Percentiles rank a stretch among this genome's conserved stretches.
Evolutionary conservation across 2,888 invertebrate species (phyloP).

Genomic region (Archaeoteleia sp.): DNA sequence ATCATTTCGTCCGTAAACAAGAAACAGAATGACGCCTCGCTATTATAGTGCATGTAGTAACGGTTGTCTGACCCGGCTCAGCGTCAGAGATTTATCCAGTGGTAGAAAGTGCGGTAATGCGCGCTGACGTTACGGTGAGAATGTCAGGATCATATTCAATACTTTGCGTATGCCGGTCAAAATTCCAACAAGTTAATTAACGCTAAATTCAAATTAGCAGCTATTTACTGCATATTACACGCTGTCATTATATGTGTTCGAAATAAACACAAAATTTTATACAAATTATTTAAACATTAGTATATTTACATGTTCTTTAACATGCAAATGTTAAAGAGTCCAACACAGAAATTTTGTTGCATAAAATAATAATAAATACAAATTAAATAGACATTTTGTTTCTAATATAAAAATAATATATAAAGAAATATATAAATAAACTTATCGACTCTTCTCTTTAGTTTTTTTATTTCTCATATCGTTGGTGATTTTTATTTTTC

Average conservation of each 20-base stretch:
- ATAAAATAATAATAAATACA: too few species aligned
- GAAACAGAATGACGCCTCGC: conserved; percentile 38
- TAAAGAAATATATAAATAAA: too few species aligned
- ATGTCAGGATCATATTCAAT: conserved; percentile 45
- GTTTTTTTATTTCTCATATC: too few species aligned
- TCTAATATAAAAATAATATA: too few species aligned
- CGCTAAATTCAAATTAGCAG: conserved; percentile 38
- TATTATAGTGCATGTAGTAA: conserved; percentile 37
- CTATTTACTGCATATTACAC: conserved; percentile 1
- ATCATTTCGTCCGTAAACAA: conserved; percentile 47
- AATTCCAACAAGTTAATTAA: conserved; percentile 42
- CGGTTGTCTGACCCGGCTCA: conserved; percentile 47
- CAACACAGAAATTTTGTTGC: too few species aligned
- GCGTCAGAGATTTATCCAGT: conserved; percentile 45
- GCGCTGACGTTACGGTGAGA: conserved; percentile 34
- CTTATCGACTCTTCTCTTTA: too few species aligned
- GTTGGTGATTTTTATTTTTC: too few species aligned
- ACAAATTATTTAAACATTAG: too few species aligned
- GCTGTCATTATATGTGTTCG: not conserved
- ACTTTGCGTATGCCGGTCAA: conserved; percentile 32
- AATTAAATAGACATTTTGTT: too few species aligned
- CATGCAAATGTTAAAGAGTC: too few species aligned
- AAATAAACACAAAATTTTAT: too few species aligned
- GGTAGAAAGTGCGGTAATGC: conserved; percentile 43
- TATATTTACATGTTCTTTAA: too few species aligned